Evolutionary conservation across 2,888 invertebrate genomes (phyloP).

Genomic region (Gnatocerus cornutus): DNA sequence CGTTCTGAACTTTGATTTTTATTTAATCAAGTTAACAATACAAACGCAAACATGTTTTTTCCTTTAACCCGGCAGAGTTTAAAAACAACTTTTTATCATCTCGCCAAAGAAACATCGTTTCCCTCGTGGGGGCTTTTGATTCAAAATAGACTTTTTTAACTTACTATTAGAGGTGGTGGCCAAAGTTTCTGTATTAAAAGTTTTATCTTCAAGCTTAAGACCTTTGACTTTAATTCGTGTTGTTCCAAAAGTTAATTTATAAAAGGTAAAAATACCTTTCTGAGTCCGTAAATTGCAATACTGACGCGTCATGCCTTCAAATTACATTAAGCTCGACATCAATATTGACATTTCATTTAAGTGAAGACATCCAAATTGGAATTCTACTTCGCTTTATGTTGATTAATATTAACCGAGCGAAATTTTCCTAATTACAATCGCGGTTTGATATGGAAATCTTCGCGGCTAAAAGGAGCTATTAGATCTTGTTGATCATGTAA

Average conservation of each 20-base stretch:
- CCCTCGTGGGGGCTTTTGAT: conserved; percentile 24
- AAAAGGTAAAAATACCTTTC: conserved; percentile 26
- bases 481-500: conserved; percentile 24
- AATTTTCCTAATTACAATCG: conserved; percentile 33
- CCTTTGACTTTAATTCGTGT: conserved; percentile 13
- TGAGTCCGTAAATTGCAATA: conserved; percentile 10
- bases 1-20: neutral
- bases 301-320: neutral
- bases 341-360: conserved; percentile 36
- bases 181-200: conserved; percentile 39
- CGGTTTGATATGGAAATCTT: conserved; percentile 34
- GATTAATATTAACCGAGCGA: conserved; percentile 18
- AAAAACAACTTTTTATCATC: conserved; percentile 27
- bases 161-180: conserved; percentile 29
- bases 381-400: conserved; percentile 12
- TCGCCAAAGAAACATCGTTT: conserved; percentile 30
- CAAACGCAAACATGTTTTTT: conserved; percentile 13
- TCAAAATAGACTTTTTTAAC: conserved; percentile 44
- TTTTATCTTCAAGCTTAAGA: conserved; percentile 33
- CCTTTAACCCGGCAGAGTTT: conserved; percentile 11
- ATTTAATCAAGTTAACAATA: neutral
- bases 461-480: conserved; percentile 12
- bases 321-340: conserved; percentile 15
- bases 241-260: conserved; percentile 25
- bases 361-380: conserved; percentile 16